phyloP scores from a whole-genome alignment of 2,113 vertebrate genomes.

The Eubucco bourcierii region DNA sequence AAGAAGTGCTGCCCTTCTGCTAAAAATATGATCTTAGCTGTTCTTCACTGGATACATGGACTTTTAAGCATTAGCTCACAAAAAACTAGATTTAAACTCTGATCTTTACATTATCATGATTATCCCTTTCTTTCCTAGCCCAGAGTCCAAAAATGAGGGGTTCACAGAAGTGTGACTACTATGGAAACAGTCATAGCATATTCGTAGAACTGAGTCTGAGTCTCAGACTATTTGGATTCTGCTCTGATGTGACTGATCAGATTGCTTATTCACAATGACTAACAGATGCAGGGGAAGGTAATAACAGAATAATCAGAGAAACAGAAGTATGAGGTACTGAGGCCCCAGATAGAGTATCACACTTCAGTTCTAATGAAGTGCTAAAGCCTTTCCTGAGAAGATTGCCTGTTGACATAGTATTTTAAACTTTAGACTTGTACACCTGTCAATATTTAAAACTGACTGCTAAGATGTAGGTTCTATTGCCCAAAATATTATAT shows the following conservation, averaged over 20 bases:
- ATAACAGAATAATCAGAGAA: not conserved
- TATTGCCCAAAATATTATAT: not conserved
- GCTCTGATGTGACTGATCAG: not conserved
- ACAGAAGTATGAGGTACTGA: not conserved
- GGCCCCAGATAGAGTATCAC: not conserved
- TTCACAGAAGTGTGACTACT: not conserved
- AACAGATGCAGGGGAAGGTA: not conserved
- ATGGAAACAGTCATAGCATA: not conserved
- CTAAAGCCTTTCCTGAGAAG: not conserved
- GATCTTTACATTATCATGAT: not conserved
- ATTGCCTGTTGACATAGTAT: not conserved
- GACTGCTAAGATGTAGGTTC: not conserved
- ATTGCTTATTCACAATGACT: not conserved
- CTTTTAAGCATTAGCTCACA: not conserved
- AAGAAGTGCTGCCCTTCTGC: not conserved
- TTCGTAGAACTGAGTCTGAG: not conserved
- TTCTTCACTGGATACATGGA: not conserved
- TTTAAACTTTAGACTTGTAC: not conserved
- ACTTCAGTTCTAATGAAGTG: not conserved
- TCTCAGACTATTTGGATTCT: not conserved
- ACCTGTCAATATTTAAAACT: not conserved
- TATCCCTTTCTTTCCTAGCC: not conserved
- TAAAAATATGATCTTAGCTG: not conserved
- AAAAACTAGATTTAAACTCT: not conserved
- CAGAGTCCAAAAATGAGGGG: not conserved